Evolutionary conservation across 1,140 invertebrate genomes (phyloP), one percentile per base, ranked within the genome.

Genomic region (Pentalonia nigronervosa): DNA sequence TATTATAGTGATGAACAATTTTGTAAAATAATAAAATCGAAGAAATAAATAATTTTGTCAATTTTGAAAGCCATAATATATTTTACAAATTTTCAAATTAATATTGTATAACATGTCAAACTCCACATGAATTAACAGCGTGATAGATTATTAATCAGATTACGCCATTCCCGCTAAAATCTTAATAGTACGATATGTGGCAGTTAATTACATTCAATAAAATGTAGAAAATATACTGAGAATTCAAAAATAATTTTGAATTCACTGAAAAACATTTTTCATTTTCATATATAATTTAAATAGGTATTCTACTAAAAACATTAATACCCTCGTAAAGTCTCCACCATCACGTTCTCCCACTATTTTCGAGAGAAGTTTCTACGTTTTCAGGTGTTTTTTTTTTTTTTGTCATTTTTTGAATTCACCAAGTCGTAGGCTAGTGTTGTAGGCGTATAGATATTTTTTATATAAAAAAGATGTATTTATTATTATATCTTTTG

Each of bases 141-240:
- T 76, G n/a, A 76, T 76, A 76, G 60, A n/a, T 76, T 76, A 76
- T 76, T n/a, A 76, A 67, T 67, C 30, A 67, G 60, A n/a, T 67
- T 67, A 67, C 30, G 30, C 14, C 30, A 4, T 67, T 30, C 60
- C 30, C 30, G 25, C 11, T 67, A 67, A 67, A 67, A 67, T 67
- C 25, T 30, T n/a, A 67, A n/a, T 60, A 23, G 56, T 60, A 30
- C 8, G 7, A 60, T 60, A 60, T 67, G 11, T 67, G 60, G 11
- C 60, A 67, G 60, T 67, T 67, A 67, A 76, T 76, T 11, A 76
- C 14, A 76, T 76, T 76, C n/a, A 76, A 76, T 76, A 76, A n/a
- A 76, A 76, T n/a, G 6, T n/a, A n/a, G 60, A 76, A 76, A n/a
- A 76, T 76, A 34, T 34, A 76, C 17, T 17, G 1, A 6, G 14